These are phyloP conservation scores for Rhadina sibilatrix DNA, from an alignment of 2,113 vertebrate genomes.

Conservation along the genomic window DNA sequence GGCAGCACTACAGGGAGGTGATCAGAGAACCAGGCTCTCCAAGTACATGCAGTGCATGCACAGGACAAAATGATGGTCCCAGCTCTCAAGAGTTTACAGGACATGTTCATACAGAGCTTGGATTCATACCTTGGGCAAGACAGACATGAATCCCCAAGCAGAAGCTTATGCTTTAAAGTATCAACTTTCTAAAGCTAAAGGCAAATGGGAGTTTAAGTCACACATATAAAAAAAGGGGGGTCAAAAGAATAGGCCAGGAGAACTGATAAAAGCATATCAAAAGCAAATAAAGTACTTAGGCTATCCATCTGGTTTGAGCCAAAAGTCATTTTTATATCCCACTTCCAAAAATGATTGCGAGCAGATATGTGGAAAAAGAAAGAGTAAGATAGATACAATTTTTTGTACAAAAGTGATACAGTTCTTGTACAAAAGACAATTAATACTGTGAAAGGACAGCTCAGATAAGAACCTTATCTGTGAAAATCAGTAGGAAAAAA, in stretches of 20 bases:
- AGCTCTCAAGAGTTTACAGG: background rate
- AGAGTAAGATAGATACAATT: background rate
- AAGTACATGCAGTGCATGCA: background rate
- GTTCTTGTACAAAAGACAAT: background rate
- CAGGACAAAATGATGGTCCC: background rate
- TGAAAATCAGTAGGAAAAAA: background rate
- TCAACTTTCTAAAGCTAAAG: background rate
- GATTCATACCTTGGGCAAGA: background rate
- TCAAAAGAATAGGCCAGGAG: background rate
- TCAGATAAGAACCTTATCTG: background rate
- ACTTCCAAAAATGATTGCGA: background rate
- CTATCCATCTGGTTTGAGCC: background rate
- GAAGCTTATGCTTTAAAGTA: background rate
- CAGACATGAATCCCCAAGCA: background rate
- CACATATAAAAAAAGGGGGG: background rate
- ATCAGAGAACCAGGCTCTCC: background rate
- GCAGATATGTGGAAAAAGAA: background rate
- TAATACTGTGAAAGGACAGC: background rate
- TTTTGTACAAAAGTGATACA: background rate
- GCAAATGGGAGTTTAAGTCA: background rate
- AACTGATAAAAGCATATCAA: background rate
- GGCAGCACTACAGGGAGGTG: background rate
- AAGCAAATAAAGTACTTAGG: background rate
- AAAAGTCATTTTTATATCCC: background rate
- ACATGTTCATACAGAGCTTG: background rate